phyloP scores from a whole-genome alignment of 2,888 invertebrate genomes.

The Mythimna ferrago region DNA sequence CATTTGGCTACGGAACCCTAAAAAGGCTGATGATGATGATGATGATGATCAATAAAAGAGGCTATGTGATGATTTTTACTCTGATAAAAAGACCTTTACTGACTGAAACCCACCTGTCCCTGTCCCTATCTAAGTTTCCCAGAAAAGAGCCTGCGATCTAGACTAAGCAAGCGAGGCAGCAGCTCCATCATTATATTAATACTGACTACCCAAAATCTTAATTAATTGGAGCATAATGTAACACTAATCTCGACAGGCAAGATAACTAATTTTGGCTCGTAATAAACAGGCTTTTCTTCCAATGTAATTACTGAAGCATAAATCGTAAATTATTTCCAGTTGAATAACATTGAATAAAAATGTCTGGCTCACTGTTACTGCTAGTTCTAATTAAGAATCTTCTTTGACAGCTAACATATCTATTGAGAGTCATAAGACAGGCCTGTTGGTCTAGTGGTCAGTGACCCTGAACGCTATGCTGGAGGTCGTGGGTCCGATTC shows the following conservation, averaged over 20 bases:
- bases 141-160: no score
- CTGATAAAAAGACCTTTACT: no score
- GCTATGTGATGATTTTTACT: no score
- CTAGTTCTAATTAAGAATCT: slow-evolving; percentile 8
- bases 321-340: slow-evolving; percentile 35
- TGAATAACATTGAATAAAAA: slow-evolving; percentile 30
- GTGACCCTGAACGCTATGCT: no score
- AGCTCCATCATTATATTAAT: not conserved
- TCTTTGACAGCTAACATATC: not conserved
- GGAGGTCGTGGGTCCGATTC: no score
- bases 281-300: slow-evolving; percentile 21
- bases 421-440: not conserved
- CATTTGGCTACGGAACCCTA: no score
- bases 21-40: no score
- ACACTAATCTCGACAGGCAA: slow-evolving; percentile 9
- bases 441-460: no score
- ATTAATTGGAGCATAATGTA: slow-evolving; percentile 28
- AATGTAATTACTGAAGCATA: slow-evolving; percentile 25
- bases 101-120: no score
- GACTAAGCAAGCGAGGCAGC: not conserved
- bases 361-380: slow-evolving; percentile 19
- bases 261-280: slow-evolving; percentile 13
- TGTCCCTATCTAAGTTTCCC: no score
- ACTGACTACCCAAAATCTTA: slow-evolving; percentile 6
- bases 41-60: no score